Evolutionary conservation across 2,113 vertebrate genomes (phyloP).

Genomic region (Entomyzon cyanotis): DNA sequence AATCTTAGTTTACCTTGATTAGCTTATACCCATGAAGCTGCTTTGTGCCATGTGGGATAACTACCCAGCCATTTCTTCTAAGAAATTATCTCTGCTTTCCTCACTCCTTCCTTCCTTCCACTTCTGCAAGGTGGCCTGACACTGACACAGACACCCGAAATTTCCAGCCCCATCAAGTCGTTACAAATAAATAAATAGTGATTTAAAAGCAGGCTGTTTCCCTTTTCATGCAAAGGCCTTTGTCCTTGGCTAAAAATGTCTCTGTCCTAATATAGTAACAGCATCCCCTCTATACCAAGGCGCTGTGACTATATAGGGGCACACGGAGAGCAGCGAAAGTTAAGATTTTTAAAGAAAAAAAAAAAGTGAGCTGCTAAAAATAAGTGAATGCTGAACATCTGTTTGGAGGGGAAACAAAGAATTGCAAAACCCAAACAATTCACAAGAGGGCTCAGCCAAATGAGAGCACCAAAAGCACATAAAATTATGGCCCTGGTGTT

Average conservation of each 20-base stretch:
- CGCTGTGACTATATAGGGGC: slow-evolving; percentile 4
- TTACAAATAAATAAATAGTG: background rate
- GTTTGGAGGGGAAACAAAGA: background rate
- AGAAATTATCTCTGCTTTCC: background rate
- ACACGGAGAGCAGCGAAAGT: background rate
- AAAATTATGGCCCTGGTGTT: background rate
- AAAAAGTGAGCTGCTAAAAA: slow-evolving; percentile 36
- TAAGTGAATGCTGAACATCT: background rate
- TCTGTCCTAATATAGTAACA: slow-evolving; percentile 40
- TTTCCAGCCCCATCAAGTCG: background rate
- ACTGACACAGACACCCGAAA: background rate
- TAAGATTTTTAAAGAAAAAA: slow-evolving; percentile 29
- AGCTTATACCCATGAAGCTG: background rate
- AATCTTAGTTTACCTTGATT: background rate
- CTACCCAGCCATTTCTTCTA: background rate
- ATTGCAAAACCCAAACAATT: background rate
- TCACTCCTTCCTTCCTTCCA: background rate
- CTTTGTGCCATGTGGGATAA: background rate
- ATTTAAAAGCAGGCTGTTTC: background rate
- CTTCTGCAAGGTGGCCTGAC: background rate
- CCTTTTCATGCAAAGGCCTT: background rate
- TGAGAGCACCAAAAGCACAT: background rate
- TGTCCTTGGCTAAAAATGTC: slow-evolving; percentile 13
- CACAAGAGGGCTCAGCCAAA: background rate
- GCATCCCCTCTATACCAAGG: background rate